Base-by-base conservation (phyloP, 2,797 vertebrate species). In the Tenualosa thibaudeaui region DNA sequence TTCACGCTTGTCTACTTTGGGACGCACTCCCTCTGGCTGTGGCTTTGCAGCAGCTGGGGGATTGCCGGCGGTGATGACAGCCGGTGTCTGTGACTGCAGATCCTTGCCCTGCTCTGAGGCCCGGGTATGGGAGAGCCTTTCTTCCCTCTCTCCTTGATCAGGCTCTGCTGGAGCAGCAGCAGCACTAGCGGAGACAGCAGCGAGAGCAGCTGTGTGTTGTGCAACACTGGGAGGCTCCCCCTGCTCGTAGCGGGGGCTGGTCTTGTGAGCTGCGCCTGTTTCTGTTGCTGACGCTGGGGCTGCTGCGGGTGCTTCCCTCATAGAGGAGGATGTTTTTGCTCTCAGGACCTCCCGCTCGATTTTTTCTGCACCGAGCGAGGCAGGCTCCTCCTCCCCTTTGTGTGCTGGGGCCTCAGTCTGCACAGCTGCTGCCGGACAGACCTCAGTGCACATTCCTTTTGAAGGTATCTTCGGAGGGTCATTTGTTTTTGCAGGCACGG, bases 201-300 rank as follows among this genome's bases (percentile, higher is more conserved):
- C 91, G 91, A 86, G 90, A 93, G 89, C 86, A 89, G 90, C 89
- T 81, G 89, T 93, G 89, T 89, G 93, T 95, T 95, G 94, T 93
- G 94, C 92, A 96, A 95, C 88, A 89, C 86, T 94, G 95, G 94
- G 93, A 93, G 94, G 93, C 91, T 94, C 94, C 93, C 93, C 91
- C 91, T 90, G 92, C 88, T 91, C 78, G 81, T 87, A 75, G 88
- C 94, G 91, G 91, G 93, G 94, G 95, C 89, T 88, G 94, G 93
- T 87, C 91, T 90, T 88, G 71, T 46, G 71, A 78, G 71, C 71
- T 9, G 71, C 19, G 71, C 15, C 71, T 78, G 71, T 22, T 78
- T 40, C 71, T 78, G 86, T 89, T 88, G 93, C 92, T 95, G 95
- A 95, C 92, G 91, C 90, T 95, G 68, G 51, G 68, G 86, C 86